Evolutionary conservation across 2,888 invertebrate species (phyloP).

Genomic region (Pseudanteris insignis): DNA sequence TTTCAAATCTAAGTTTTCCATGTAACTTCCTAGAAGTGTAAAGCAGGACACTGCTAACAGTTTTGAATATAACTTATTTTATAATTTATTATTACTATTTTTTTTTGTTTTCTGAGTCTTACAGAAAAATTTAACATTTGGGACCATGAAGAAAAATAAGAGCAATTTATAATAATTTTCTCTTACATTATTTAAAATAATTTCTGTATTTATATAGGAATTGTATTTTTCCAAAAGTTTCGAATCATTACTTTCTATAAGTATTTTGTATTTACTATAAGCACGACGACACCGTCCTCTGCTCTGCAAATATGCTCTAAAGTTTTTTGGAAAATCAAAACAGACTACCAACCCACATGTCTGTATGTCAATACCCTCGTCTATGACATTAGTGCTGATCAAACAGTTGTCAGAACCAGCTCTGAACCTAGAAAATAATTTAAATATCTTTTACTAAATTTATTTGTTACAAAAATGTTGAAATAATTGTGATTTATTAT

Average conservation of each 20-base stretch:
- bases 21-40: too few relatives aligned
- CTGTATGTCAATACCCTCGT: slow-evolving; percentile 90
- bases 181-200: slow-evolving; percentile 3
- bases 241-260: slow-evolving; percentile 1
- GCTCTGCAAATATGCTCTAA: slow-evolving; percentile 87
- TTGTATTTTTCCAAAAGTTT: neutral
- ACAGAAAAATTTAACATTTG: too few relatives aligned
- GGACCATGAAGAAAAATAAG: too few relatives aligned
- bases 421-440: slow-evolving; percentile 67
- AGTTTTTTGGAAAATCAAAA: slow-evolving; percentile 77
- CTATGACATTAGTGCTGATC: slow-evolving; percentile 82
- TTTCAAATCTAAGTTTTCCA: too few relatives aligned
- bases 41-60: too few relatives aligned
- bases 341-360: slow-evolving; percentile 82
- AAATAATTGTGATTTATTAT: neutral
- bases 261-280: slow-evolving; percentile 70
- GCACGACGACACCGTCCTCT: slow-evolving; percentile 84
- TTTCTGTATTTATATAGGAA: slow-evolving; percentile 3
- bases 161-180: too few relatives aligned
- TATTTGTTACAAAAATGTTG: neutral
- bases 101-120: too few relatives aligned
- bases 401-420: slow-evolving; percentile 73
- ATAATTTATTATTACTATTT: too few relatives aligned
- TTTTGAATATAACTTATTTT: too few relatives aligned
- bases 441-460: neutral